Base-by-base conservation (phyloP, 53 echinoderm and acorn worm species). In the Apostichopus leukothele region DNA sequence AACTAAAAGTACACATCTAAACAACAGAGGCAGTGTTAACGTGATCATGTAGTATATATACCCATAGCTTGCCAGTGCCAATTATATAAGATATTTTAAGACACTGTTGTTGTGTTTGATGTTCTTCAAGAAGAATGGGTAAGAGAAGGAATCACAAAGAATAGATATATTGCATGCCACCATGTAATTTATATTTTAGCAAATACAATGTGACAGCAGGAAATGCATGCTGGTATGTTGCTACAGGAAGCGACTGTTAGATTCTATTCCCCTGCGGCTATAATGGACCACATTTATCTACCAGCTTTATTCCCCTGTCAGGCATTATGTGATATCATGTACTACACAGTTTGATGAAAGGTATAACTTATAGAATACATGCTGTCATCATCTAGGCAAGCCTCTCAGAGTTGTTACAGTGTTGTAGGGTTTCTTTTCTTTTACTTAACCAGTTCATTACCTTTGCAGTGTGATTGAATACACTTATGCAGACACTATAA, bases 191-290 rank as follows among this genome's bases (percentile, higher is more conserved):
- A 81, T 81, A 57, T 21, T 59, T 25, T 59, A 8, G 21, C 23
- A 59, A 19, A 81, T 81, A 9, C 3, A 52, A 25, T 55, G 19
- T 81, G 81, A 81, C 60, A 81, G 59, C 81, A 81, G 81, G 81
- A 81, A 81, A 20, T 22, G 20, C 81, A 81, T 81, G 81, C 54
- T 55, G 59, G 60, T 81, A 81, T 81, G 54, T 81, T 59, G 18
- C 71, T 71, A n/a, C n/a, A 19, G 68, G 71, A 71, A 71, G 71
- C 71, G 18, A 71, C 71, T 71, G 71, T n/a, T 71, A n/a, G n/a
- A 71, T 71, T 6, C 14, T 16, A 6, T 6, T 71, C 71, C 71
- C 71, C 18, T 1, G 71, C 16, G 71, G 20, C 71, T 71, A 71
- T 71, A n/a, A 39, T n/a, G 71, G 71, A 71, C 71, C 20, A 71